phyloP scores from a whole-genome alignment of 2,888 invertebrate genomes.

The Folsomia candida region DNA sequence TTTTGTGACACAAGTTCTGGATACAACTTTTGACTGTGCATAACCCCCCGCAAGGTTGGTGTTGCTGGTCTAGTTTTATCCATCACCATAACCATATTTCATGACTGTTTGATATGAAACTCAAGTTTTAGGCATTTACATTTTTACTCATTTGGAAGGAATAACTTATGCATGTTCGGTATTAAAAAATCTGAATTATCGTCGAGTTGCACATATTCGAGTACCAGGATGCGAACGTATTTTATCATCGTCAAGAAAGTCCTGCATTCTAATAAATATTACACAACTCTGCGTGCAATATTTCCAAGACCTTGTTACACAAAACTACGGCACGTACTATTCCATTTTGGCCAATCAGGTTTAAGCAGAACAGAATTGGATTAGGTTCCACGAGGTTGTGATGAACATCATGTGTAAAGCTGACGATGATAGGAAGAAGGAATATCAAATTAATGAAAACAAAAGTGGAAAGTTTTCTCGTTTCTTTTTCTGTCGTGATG shows the following conservation, averaged over 20 bases:
- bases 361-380: background rate
- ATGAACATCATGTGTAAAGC: background rate
- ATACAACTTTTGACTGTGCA: background rate
- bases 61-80: constrained; percentile 42
- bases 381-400: background rate
- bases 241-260: no score
- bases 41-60: constrained; percentile 36
- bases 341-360: background rate
- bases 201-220: background rate
- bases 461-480: constrained; percentile 34
- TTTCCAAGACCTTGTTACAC: background rate
- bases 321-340: no score
- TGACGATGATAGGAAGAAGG: background rate
- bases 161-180: background rate
- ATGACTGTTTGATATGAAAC: constrained; percentile 3
- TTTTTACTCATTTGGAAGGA: background rate
- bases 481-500: background rate
- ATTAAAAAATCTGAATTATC: constrained; percentile 2
- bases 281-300: background rate
- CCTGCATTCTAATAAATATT: background rate
- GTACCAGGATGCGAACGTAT: no score
- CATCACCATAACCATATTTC: constrained; percentile 37
- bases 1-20: constrained; percentile 4
- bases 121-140: background rate
- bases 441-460: constrained; percentile 32